Conservation (phyloP, 2,113 vertebrate genomes). For the Bos javanicus region DNA sequence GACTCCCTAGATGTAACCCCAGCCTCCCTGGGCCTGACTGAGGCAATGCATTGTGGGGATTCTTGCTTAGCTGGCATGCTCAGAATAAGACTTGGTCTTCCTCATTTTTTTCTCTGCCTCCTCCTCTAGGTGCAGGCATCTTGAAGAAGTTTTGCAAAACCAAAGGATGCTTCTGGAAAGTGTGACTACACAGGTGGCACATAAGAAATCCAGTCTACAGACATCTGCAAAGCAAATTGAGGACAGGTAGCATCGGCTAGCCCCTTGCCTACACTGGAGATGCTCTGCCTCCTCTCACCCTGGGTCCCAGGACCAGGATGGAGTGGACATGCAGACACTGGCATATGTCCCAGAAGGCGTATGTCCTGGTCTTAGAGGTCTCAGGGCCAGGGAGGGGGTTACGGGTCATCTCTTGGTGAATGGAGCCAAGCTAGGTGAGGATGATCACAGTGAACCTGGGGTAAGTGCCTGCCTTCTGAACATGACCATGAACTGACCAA, state of each 20-base stretch:
- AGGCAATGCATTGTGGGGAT: background rate
- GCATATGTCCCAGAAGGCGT: background rate
- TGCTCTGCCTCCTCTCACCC: background rate
- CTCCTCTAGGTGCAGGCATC: constrained; percentile 80
- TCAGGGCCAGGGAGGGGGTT: background rate
- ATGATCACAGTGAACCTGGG: background rate
- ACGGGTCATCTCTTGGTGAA: background rate
- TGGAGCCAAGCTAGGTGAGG: background rate
- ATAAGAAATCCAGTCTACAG: constrained; percentile 83
- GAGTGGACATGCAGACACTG: background rate
- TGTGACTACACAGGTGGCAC: constrained; percentile 83
- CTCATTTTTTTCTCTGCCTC: constrained; percentile 3
- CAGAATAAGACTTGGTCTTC: background rate
- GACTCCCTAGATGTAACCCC: background rate
- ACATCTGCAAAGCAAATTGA: constrained; percentile 85
- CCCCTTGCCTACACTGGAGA: background rate
- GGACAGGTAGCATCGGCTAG: constrained; percentile 80
- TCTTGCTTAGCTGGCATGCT: background rate
- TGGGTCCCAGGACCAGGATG: background rate
- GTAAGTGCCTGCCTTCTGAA: background rate
- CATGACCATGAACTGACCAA: background rate
- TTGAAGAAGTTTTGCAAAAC: constrained; percentile 85
- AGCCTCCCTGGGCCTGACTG: background rate
- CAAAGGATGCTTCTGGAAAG: constrained; percentile 85
- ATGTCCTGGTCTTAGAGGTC: background rate